Evolutionary conservation across 35 echinoderm and acorn worm genomes (phyloP).

Genomic region (Apostichopus japonicus): DNA sequence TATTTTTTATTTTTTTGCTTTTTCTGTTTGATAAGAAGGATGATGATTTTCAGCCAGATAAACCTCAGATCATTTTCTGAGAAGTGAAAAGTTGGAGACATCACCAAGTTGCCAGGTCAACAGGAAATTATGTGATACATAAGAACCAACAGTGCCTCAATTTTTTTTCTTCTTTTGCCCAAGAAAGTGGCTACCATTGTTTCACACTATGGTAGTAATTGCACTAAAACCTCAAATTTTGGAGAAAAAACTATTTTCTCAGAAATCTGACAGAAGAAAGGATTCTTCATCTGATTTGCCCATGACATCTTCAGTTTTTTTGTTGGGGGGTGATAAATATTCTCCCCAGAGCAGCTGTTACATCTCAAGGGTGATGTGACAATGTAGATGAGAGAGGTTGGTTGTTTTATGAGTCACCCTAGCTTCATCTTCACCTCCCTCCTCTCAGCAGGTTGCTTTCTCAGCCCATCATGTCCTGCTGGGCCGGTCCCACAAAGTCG

Average conservation of each 20-base stretch:
- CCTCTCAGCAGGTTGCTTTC: conserved; percentile 23
- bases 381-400: not conserved
- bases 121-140: not conserved
- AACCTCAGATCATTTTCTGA: conserved; percentile 4
- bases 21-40: not conserved
- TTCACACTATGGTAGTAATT: conserved; percentile 19
- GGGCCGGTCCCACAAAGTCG: conserved; percentile 52
- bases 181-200: conserved; percentile 50
- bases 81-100: conserved; percentile 45
- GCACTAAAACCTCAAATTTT: conserved; percentile 36
- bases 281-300: not conserved
- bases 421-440: not conserved
- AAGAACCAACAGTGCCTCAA: not conserved
- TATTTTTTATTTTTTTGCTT: not conserved
- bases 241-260: not conserved
- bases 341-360: conserved; percentile 14
- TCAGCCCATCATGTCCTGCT: conserved; percentile 5
- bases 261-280: conserved; percentile 24
- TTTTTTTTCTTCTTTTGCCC: not conserved
- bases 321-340: not conserved
- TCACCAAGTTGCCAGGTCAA: conserved; percentile 21
- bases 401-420: conserved; percentile 44
- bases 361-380: conserved; percentile 37
- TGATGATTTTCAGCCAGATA: not conserved
- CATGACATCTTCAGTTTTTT: conserved; percentile 5